Evolutionary conservation across 2,113 vertebrate genomes (phyloP), one percentile per base, ranked within the genome.

Genomic region (Lepus europaeus): DNA sequence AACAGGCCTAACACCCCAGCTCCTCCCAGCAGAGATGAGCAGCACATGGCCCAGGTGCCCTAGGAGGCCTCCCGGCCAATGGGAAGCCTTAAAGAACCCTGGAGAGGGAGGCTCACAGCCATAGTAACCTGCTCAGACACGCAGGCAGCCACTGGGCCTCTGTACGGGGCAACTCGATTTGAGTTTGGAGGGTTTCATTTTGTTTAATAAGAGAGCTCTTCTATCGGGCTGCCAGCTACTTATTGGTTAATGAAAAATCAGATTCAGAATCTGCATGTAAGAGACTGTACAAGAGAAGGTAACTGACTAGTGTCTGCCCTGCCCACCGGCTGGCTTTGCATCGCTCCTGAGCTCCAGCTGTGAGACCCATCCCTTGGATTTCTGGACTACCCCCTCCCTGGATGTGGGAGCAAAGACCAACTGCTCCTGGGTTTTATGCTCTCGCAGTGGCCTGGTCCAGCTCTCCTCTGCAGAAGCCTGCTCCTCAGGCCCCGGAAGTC

Each of bases 121-220:
- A 4, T 22, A 36, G 69, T 29, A 31, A 87, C n/a, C 63, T 81
- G 10, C 22, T 45, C 31, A 6, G 29, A 78, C 12, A 69, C 39
- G 29, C 6, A 66, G 70, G 66, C 3, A 7, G 73, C 29, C 33
- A 23, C 33, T 10, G 27, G 17, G 10, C 87, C 69, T 73, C 20
- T 31, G 64, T 20, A 29, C 61, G 49, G 63, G 66, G 22, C 25
- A 49, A 36, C 29, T 83, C 29, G 8, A 59, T 31, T 9, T 59
- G 29, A 82, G 39, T 82, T 77, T 88, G 20, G n/a, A 92, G 72
- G 72, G 59, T 7, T 84, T 53, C 56, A 6, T 61, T 56, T 76
- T 80, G 53, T n/a, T 70, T 63, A 11, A 81, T 68, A n/a, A 86
- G 93, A 45, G 63, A 87, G 10, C 56, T 84, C 17, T n/a, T 95